phyloP scores from a whole-genome alignment of 2,888 invertebrate genomes.

The Chrysotoxum bicinctum region DNA sequence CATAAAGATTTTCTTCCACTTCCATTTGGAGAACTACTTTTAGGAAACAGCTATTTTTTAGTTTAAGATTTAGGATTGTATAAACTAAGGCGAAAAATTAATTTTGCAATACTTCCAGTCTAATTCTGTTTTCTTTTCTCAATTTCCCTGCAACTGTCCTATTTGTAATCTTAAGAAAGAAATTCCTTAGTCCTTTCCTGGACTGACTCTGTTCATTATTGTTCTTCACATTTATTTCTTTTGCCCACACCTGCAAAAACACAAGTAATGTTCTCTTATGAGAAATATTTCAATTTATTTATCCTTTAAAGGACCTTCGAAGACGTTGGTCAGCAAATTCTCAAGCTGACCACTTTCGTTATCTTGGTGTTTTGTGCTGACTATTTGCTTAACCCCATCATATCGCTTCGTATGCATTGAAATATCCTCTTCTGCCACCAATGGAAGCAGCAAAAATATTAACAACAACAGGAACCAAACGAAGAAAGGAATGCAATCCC shows the following conservation, averaged over 20 bases:
- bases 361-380: conserved; percentile 68
- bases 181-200: conserved; percentile 25
- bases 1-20: too few species aligned
- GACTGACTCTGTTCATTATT: conserved; percentile 7
- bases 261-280: not conserved
- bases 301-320: conserved; percentile 43
- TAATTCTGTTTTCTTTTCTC: not conserved
- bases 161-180: not conserved
- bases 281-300: conserved; percentile 69
- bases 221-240: not conserved
- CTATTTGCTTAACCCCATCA: conserved; percentile 38
- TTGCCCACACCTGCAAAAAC: conserved; percentile 41
- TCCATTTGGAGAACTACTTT: too few species aligned
- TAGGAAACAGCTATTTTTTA: too few species aligned
- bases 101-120: too few species aligned
- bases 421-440: conserved; percentile 15
- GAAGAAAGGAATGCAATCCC: conserved; percentile 56
- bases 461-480: not conserved
- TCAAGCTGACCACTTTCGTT: conserved; percentile 67
- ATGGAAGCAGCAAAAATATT: not conserved
- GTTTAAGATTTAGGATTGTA: too few species aligned
- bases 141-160: conserved; percentile 15
- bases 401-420: conserved; percentile 33
- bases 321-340: conserved; percentile 58
- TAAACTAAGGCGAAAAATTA: too few species aligned